Conservation (phyloP, 2,797 vertebrate species). For the Molossus alvarezi region DNA sequence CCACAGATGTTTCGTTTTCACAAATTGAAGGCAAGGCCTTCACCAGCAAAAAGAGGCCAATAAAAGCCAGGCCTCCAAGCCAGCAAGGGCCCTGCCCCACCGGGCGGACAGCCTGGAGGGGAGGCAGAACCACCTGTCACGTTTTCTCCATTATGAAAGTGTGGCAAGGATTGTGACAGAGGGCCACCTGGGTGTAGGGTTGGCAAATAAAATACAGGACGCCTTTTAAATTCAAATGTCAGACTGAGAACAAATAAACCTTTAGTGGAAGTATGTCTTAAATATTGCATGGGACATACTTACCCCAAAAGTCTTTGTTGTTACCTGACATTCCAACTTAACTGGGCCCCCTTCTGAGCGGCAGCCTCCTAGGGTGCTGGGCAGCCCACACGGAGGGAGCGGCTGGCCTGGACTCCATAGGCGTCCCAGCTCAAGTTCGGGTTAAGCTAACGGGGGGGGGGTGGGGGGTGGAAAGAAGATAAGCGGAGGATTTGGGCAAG, state of each 20-base stretch:
- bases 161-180: background rate
- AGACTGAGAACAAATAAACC: background rate
- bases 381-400: background rate
- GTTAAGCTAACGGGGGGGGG: background rate
- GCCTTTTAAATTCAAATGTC: conserved; percentile 34
- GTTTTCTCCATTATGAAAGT: background rate
- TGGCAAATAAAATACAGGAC: background rate
- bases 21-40: background rate
- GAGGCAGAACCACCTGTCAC: background rate
- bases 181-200: background rate
- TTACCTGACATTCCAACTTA: background rate
- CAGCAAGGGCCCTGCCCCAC: background rate
- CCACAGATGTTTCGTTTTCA: background rate
- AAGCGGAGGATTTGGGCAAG: background rate
- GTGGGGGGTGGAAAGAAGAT: background rate
- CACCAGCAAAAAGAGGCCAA: background rate
- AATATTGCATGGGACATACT: background rate
- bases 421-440: background rate
- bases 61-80: background rate
- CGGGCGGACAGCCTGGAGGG: background rate
- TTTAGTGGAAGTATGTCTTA: background rate
- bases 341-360: background rate
- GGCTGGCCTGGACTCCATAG: background rate
- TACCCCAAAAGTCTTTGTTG: background rate
- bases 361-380: background rate